Base-by-base conservation (phyloP, 2,888 invertebrate species). In the Athalia cordata region DNA sequence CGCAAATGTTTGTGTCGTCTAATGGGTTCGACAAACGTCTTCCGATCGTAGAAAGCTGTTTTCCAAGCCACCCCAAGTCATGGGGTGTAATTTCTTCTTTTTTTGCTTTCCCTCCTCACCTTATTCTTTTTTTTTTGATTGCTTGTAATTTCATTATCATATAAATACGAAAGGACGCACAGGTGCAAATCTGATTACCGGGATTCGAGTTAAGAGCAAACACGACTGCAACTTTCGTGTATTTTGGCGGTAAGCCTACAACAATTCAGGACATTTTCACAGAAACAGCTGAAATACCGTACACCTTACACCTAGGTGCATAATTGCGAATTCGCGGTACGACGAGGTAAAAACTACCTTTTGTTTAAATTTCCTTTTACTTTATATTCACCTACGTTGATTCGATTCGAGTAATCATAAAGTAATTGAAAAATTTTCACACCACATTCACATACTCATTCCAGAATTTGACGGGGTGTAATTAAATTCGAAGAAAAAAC, bases 1-100 rank as follows among this genome's bases (percentile, higher is more conserved):
- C 78, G 64, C 64, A 68, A 80, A 81, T 81, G 81, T 81, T 81
- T 81, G 80, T 76, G 74, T 77, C 70, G 65, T 79, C 70, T 74
- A 72, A 57, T 74, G 78, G 74, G 55, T 79, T 81, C 79, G 78
- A 79, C 79, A 79, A 80, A 78, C 76, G 80, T 52, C 67, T 49
- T 13, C 29, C 57, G 49, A 62, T 68, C 68, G 50, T 29, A 29
- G 52, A 29, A 29, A 68, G 68, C 68, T 52, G 29, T 68, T 68
- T 52, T 68, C 55, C 55, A 68, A 5, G 68, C 43, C 50, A 68
- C 50, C 43, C 55, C n/a, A 52, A 45, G 68, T 52, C 29, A 29
- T 29, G 29, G 29, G 29, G 29, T 29, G 29, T 29, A 29, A 29
- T 29, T 29, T 29, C 29, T 29, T 29, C 29, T 29, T 29, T 29